Evolutionary conservation across 2,888 invertebrate genomes (phyloP).

Genomic region (Lamellibrachia satsuma): DNA sequence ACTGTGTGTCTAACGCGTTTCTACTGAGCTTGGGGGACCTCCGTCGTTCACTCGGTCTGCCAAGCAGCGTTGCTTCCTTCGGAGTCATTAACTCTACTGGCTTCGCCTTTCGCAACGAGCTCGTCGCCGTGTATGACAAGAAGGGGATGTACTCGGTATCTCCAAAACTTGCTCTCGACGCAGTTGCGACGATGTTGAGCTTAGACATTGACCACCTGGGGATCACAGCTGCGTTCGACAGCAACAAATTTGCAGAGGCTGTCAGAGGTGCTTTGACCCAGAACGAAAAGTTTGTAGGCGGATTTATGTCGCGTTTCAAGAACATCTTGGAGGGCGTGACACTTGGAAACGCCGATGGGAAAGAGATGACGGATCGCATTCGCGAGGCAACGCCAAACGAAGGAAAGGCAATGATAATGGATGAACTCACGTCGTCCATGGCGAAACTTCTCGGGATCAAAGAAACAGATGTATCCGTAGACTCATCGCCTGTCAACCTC

Average conservation of each 20-base stretch:
- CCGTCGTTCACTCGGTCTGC: conserved; percentile 14
- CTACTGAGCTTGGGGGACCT: not conserved
- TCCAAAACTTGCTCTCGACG: not conserved
- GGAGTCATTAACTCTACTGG: not conserved
- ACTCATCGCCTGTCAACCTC: not conserved
- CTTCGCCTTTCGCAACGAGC: not conserved
- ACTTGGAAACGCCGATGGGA: not conserved
- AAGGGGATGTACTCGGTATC: not conserved
- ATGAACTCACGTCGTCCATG: not conserved
- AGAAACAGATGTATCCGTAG: not conserved
- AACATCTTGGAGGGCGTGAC: conserved; percentile 1
- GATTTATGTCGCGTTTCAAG: not conserved
- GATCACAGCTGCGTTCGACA: not conserved
- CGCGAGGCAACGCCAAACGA: not conserved
- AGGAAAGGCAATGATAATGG: not conserved
- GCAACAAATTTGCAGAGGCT: not conserved
- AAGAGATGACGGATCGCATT: not conserved
- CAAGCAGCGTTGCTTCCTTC: not conserved
- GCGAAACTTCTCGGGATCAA: not conserved
- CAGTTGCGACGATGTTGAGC: not conserved
- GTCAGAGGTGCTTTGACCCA: not conserved
- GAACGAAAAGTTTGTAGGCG: not conserved
- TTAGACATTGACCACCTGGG: not conserved
- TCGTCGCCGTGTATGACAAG: not conserved
- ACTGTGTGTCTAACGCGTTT: conserved; percentile 14